Conservation (phyloP, 2,888 invertebrate genomes). For the Celastrina argiolus region DNA sequence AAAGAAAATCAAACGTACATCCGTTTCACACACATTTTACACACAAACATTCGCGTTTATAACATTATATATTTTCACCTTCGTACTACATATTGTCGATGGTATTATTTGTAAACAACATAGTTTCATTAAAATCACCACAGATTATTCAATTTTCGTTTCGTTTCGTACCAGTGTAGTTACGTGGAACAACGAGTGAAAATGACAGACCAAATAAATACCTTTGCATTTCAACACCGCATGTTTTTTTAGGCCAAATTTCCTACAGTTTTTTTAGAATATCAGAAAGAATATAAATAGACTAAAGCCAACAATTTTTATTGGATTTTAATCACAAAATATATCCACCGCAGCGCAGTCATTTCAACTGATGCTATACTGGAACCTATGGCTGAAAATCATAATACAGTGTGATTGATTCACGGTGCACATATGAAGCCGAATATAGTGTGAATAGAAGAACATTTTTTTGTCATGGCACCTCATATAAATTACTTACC, state of each 20-base stretch:
- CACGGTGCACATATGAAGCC: no score
- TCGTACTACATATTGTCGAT: background rate
- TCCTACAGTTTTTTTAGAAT: background rate
- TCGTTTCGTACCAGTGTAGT: constrained; percentile 1
- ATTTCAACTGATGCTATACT: background rate
- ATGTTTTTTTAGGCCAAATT: background rate
- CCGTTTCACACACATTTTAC: no score
- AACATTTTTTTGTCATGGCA: no score
- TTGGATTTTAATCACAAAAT: background rate
- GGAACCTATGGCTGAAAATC: background rate
- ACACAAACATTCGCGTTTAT: no score
- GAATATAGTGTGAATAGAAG: no score
- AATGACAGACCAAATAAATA: constrained; percentile 8
- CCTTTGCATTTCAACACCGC: constrained; percentile 8
- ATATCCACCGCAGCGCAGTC: background rate
- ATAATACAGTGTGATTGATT: background rate
- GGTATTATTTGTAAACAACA: background rate
- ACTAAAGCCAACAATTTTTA: background rate
- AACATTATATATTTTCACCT: no score
- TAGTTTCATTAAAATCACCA: background rate
- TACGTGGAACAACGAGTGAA: background rate
- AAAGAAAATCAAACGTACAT: no score
- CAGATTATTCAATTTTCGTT: constrained; percentile 6
- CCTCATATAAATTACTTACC: no score
- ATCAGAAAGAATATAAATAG: background rate